phyloP scores from a whole-genome alignment of 2,888 invertebrate species.

The Cryptocephalus primarius region DNA sequence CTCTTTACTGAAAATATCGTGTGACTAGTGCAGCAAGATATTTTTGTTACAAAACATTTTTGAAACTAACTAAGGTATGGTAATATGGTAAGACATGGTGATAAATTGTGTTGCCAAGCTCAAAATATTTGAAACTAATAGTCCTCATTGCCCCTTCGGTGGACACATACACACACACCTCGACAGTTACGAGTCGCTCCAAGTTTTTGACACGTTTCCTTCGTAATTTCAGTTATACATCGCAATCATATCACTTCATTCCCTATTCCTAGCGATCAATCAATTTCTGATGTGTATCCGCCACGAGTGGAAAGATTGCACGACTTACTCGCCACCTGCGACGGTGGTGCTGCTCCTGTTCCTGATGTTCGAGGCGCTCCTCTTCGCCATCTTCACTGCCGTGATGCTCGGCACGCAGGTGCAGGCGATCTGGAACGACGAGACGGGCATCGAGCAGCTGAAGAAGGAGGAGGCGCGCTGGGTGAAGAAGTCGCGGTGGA shows the following conservation, averaged over 20 bases:
- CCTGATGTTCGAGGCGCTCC: conserved; percentile 83
- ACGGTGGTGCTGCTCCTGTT: conserved; percentile 88
- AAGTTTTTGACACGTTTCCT: too few species aligned
- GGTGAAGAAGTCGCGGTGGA: conserved; percentile 87
- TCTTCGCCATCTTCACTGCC: conserved; percentile 95
- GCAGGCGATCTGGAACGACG: conserved; percentile 96
- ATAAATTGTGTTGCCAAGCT: too few species aligned
- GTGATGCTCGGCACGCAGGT: conserved; percentile 89
- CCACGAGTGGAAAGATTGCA: conserved; percentile 92
- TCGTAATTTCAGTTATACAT: conserved; percentile 79
- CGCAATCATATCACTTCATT: conserved; percentile 90
- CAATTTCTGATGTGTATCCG: conserved; percentile 90
- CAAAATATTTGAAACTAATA: too few species aligned
- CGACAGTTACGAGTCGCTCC: too few species aligned
- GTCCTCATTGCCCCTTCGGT: too few species aligned
- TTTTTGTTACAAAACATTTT: not conserved
- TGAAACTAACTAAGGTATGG: too few species aligned
- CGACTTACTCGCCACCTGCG: conserved; percentile 86
- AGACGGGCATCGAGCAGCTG: conserved; percentile 95
- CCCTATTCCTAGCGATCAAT: conserved; percentile 80
- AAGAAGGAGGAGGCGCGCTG: conserved; percentile 92
- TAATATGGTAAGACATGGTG: too few species aligned
- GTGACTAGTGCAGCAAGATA: too few species aligned
- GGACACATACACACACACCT: too few species aligned
- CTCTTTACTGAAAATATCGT: too few species aligned